Conservation (phyloP, 37 sponge, comb jelly and placozoan genomes). For the Axinella damicornis region DNA sequence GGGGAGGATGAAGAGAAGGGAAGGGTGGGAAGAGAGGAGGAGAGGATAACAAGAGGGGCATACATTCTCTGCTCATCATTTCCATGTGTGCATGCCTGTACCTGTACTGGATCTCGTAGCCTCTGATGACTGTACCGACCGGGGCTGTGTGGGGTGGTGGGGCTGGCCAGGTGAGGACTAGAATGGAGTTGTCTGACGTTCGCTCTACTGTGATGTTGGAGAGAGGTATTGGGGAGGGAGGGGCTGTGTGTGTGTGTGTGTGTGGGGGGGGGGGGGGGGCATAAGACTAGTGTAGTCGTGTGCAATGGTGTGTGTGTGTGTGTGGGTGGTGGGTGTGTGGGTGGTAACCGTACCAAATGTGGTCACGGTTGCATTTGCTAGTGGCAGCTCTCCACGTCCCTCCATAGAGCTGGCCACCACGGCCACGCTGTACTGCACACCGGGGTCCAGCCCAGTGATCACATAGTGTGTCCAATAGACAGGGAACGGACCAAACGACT, state of each 20-base stretch:
- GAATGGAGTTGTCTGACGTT: background rate
- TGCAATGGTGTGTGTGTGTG: background rate
- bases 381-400: background rate
- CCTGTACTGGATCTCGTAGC: constrained; percentile 15
- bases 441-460: background rate
- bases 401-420: constrained; percentile 10
- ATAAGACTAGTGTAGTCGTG: background rate
- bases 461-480: background rate
- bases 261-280: background rate
- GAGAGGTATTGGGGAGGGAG: background rate
- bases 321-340: background rate
- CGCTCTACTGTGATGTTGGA: constrained; percentile 20
- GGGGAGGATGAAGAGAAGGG: too few relatives aligned
- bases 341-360: constrained; percentile 15
- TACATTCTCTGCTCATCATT: too few relatives aligned
- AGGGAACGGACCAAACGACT: background rate
- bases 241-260: background rate
- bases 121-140: background rate
- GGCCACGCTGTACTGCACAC: background rate
- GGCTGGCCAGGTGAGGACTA: constrained; percentile 23
- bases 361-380: background rate
- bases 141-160: background rate
- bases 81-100: too few relatives aligned
- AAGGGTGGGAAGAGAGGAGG: too few relatives aligned
- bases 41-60: too few relatives aligned